These are phyloP conservation scores for Gavia stellata DNA, from an alignment of 2,113 vertebrate genomes.

Conservation along the genomic window DNA sequence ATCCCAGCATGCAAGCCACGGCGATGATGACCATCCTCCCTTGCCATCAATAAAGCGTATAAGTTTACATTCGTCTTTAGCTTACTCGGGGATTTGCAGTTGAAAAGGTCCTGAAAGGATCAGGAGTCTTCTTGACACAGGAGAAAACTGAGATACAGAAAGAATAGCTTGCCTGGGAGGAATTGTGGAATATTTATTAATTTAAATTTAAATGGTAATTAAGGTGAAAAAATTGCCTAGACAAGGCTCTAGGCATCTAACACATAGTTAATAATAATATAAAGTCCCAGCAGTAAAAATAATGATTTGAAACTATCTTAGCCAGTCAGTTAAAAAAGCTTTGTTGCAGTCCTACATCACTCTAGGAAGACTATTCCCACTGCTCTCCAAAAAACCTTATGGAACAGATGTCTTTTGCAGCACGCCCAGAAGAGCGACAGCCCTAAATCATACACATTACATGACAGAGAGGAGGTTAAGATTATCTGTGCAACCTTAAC, in stretches of 20 bases:
- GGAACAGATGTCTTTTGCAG: neutral
- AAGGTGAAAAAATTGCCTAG: neutral
- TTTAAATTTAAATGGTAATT: neutral
- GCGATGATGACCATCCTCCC: neutral
- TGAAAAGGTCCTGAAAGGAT: neutral
- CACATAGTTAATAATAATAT: neutral
- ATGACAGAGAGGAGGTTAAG: neutral
- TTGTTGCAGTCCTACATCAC: neutral
- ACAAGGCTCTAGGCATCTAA: neutral
- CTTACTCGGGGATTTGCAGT: neutral
- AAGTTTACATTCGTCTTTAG: neutral
- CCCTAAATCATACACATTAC: neutral
- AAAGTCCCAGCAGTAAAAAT: neutral
- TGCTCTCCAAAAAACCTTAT: neutral
- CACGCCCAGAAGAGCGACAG: neutral
- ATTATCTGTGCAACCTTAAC: neutral
- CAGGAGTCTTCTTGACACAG: neutral
- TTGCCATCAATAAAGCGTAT: fast-evolving
- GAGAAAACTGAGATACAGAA: neutral
- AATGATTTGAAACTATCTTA: neutral
- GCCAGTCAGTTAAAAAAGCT: neutral
- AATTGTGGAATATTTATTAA: neutral
- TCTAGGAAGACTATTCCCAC: neutral
- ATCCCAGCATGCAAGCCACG: neutral
- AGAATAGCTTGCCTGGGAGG: neutral